These are phyloP conservation scores for Brachyrhaphis roseni DNA, from an alignment of 2,797 vertebrate species.

Conservation along the genomic window DNA sequence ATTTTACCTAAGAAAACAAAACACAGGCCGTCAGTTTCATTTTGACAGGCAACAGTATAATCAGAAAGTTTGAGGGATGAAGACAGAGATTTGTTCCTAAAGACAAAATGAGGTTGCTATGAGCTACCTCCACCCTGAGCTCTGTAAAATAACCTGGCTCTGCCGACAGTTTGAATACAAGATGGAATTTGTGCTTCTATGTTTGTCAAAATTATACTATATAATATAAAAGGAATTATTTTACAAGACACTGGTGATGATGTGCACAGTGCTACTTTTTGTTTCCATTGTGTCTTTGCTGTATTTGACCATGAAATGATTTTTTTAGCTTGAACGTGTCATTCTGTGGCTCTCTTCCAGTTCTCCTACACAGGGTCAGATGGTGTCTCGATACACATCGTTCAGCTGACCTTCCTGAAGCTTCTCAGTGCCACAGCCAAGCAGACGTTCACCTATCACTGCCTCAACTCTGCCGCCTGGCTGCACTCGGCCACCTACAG, in stretches of 20 bases:
- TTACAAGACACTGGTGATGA: not conserved
- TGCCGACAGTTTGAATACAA: no score
- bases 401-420: slow-evolving; percentile 95
- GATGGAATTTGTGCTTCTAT: not conserved
- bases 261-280: not conserved
- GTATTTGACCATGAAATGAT: not conserved
- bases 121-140: not conserved
- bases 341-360: slow-evolving; percentile 61
- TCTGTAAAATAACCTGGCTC: not conserved
- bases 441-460: slow-evolving; percentile 95
- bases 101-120: not conserved
- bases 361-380: slow-evolving; percentile 91
- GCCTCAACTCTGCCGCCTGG: slow-evolving; percentile 95
- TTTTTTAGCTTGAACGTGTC: slow-evolving; percentile 9
- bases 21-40: not conserved
- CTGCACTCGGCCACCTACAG: slow-evolving; percentile 82
- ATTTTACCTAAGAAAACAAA: slow-evolving; percentile 10
- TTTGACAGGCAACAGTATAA: slow-evolving; percentile 1
- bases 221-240: no score
- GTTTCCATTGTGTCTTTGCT: not conserved
- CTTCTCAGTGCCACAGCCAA: slow-evolving; percentile 89
- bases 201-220: not conserved
- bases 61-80: not conserved
- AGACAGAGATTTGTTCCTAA: not conserved
- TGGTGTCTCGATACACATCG: slow-evolving; percentile 87